phyloP scores from a whole-genome alignment of 2,113 vertebrate species.

The Paramisgurnus dabryanus region DNA sequence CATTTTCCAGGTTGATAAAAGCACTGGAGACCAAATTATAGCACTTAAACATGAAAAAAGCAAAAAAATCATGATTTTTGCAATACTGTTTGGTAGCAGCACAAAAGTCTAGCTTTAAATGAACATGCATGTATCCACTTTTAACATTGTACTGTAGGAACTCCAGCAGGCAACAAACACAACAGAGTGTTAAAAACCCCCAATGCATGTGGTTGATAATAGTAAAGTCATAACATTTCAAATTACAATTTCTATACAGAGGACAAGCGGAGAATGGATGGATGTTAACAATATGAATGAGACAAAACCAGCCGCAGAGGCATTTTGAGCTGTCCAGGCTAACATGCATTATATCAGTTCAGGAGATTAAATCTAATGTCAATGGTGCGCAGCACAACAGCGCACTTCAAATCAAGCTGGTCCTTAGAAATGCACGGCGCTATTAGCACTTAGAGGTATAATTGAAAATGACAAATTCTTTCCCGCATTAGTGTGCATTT shows the following conservation, averaged over 20 bases:
- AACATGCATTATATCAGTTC: constrained; percentile 6
- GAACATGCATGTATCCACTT: too few relatives aligned
- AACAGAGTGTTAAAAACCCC: too few relatives aligned
- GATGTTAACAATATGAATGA: constrained; percentile 24
- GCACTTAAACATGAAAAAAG: too few relatives aligned
- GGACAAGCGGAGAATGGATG: constrained; percentile 8
- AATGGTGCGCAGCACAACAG: background rate
- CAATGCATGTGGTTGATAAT: background rate
- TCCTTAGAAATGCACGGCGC: constrained; percentile 28
- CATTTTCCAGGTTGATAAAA: too few relatives aligned
- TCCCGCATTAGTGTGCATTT: constrained; percentile 26
- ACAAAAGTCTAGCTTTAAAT: too few relatives aligned
- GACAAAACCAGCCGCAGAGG: background rate
- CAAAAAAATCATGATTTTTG: too few relatives aligned
- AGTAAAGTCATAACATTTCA: constrained; percentile 58
- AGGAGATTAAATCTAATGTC: background rate
- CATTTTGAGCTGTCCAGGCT: background rate
- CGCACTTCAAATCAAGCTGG: constrained; percentile 26
- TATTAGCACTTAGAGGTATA: constrained; percentile 23
- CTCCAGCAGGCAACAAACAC: background rate
- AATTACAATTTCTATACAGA: constrained; percentile 9
- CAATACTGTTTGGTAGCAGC: too few relatives aligned
- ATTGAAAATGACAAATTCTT: constrained; percentile 44
- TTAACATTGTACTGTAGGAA: too few relatives aligned
- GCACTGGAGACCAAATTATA: too few relatives aligned